Conservation (phyloP, 2,888 invertebrate genomes). For the Tribolium freemani region DNA sequence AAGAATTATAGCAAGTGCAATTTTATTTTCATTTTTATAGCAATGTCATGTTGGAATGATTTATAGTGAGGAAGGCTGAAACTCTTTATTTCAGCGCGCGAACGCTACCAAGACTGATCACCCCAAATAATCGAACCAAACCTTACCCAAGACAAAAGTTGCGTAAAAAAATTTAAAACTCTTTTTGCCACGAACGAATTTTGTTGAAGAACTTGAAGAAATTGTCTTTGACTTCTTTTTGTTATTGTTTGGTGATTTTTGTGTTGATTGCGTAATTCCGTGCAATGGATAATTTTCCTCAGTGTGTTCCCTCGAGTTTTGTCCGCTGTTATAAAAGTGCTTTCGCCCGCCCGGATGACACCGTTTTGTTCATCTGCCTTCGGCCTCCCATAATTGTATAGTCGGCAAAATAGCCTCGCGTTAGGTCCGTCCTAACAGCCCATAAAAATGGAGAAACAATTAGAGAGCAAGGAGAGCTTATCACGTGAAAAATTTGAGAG, state of each 20-base stretch:
- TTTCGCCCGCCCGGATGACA: conserved; percentile 10
- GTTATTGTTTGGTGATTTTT: neutral
- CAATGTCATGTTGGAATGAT: conserved; percentile 59
- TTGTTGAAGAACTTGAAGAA: too few relatives aligned
- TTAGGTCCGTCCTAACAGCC: conserved; percentile 20
- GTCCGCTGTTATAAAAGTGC: conserved; percentile 28
- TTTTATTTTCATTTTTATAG: conserved; percentile 60
- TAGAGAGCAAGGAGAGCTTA: neutral
- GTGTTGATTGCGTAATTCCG: conserved; percentile 15
- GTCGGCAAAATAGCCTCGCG: conserved; percentile 27
- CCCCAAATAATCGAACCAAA: conserved; percentile 50
- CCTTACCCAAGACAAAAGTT: neutral
- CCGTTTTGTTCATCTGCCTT: conserved; percentile 2
- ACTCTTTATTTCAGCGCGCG: conserved; percentile 52
- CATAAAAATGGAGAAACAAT: conserved; percentile 34
- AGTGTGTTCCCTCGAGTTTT: conserved; percentile 11
- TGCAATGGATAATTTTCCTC: conserved; percentile 19
- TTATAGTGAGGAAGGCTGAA: conserved; percentile 56
- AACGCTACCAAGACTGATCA: conserved; percentile 51
- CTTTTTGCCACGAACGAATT: too few relatives aligned
- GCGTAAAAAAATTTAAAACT: too few relatives aligned
- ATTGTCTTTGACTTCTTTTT: neutral
- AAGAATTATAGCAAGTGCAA: conserved; percentile 58
- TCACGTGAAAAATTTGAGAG: neutral
- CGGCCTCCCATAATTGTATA: conserved; percentile 33